Evolutionary conservation across 2,888 invertebrate genomes (phyloP).

Genomic region (Pollenia amentaria): DNA sequence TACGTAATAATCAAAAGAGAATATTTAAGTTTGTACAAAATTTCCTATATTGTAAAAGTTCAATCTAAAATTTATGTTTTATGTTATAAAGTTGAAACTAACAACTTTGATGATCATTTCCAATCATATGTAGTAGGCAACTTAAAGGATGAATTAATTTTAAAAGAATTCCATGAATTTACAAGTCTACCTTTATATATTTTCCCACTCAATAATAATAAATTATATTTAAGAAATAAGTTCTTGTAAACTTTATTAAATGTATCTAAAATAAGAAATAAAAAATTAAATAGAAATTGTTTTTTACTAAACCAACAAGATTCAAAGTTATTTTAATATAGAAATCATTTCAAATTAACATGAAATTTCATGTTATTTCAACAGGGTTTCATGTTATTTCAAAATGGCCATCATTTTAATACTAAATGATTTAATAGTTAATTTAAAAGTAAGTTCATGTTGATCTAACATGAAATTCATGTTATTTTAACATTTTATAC

Average conservation of each 20-base stretch:
- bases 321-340: too few relatives aligned
- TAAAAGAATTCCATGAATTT: too few relatives aligned
- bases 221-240: too few relatives aligned
- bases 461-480: neutral
- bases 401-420: too few relatives aligned
- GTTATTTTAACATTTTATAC: neutral
- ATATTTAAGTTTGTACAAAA: neutral
- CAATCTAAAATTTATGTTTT: too few relatives aligned
- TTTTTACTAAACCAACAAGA: neutral
- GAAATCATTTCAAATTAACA: too few relatives aligned
- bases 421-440: too few relatives aligned
- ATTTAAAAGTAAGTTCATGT: too few relatives aligned
- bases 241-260: neutral
- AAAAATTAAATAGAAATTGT: neutral
- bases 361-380: too few relatives aligned
- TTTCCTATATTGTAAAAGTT: too few relatives aligned
- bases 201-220: constrained; percentile 4
- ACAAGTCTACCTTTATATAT: neutral
- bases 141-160: too few relatives aligned
- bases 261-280: constrained; percentile 1
- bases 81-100: neutral
- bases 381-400: too few relatives aligned
- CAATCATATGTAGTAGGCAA: constrained; percentile 4
- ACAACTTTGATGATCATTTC: neutral
- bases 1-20: neutral